Percentiles rank a stretch among this genome's conserved stretches.
Evolutionary conservation across 2,113 vertebrate species (phyloP).

Genomic region (Python bivittatus): DNA sequence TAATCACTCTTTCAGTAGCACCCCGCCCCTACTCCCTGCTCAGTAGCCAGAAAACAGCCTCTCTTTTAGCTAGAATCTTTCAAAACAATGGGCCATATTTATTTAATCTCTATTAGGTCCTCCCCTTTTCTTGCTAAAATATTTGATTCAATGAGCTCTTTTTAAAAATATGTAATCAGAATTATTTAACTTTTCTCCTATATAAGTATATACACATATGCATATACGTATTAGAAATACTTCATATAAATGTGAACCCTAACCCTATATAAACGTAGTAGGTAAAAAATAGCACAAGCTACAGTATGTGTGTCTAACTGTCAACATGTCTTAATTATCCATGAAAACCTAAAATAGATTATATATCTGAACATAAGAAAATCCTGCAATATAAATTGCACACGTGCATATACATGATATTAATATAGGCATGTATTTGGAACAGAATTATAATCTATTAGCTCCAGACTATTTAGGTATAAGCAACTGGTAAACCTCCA

Average conservation of each 20-base stretch:
- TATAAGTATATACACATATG: not conserved
- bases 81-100: not conserved
- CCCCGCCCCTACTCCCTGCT: not conserved
- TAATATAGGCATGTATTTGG: not conserved
- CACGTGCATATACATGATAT: not conserved
- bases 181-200: not conserved
- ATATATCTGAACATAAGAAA: not conserved
- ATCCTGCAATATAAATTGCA: not conserved
- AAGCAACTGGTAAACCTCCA: not conserved
- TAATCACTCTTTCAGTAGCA: not conserved
- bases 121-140: not conserved
- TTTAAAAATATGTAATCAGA: not conserved
- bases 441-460: not conserved
- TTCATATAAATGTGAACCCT: not conserved
- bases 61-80: not conserved
- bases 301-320: not conserved
- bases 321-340: not conserved
- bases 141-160: not conserved
- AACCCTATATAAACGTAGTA: no score
- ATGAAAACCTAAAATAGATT: not conserved
- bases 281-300: not conserved
- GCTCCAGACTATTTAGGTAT: not conserved
- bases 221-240: not conserved
- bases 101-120: not conserved
- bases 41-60: not conserved